Percentiles rank a stretch among this genome's conserved stretches.
phyloP scores from a whole-genome alignment of 2,113 vertebrate species.

The Saimiri boliviensis region DNA sequence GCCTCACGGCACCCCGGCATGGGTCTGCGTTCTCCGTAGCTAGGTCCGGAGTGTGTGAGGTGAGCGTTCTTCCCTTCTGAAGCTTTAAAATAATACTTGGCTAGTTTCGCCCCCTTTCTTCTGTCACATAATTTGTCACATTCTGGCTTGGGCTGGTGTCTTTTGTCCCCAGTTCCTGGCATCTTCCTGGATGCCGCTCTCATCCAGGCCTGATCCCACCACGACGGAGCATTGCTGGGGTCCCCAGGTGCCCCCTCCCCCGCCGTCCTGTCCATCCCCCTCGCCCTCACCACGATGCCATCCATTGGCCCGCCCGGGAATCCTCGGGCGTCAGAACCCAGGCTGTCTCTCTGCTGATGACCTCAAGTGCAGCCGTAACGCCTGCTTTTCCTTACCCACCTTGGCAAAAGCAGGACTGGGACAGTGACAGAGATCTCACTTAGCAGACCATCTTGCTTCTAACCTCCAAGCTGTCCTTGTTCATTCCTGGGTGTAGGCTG shows the following conservation, averaged over 20 bases:
- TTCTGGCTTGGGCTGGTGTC: fast-evolving
- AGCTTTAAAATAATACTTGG: not conserved
- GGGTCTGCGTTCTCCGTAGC: fast-evolving
- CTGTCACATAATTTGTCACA: fast-evolving
- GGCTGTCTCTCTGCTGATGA: not conserved
- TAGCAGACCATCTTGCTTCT: too few relatives aligned
- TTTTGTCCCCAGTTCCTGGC: too few relatives aligned
- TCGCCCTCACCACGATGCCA: fast-evolving
- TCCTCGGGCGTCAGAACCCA: not conserved
- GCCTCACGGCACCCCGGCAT: fast-evolving
- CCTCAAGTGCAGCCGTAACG: not conserved
- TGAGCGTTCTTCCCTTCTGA: fast-evolving
- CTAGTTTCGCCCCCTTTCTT: fast-evolving
- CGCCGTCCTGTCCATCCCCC: not conserved
- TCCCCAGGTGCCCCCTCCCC: fast-evolving
- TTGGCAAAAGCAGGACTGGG: too few relatives aligned
- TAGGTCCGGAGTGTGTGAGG: too few relatives aligned
- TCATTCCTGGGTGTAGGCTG: too few relatives aligned
- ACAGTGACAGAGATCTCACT: too few relatives aligned
- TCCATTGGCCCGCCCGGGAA: fast-evolving
- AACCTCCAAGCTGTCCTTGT: too few relatives aligned
- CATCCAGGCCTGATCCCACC: fast-evolving
- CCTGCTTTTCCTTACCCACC: too few relatives aligned
- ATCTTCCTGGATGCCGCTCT: fast-evolving
- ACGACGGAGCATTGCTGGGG: fast-evolving